These are phyloP conservation scores for Camarhynchus parvulus DNA, from an alignment of 2,113 vertebrate genomes.

Conservation along the genomic window DNA sequence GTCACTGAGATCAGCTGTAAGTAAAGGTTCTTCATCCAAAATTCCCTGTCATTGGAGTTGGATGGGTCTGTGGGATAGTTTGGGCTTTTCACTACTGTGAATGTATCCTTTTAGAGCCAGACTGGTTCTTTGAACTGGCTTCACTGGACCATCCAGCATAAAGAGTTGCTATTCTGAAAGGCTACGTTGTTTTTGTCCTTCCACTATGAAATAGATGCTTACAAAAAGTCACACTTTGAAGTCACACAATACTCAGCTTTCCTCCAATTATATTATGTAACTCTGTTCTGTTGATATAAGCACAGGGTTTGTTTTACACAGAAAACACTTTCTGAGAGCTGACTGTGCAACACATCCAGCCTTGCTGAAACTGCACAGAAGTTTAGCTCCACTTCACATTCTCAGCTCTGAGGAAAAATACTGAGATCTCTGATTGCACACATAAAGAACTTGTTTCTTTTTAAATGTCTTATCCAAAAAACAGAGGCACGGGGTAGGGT, in stretches of 20 bases:
- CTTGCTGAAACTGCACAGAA: neutral
- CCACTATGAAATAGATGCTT: neutral
- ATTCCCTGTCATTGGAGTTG: neutral
- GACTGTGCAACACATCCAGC: neutral
- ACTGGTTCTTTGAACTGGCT: neutral
- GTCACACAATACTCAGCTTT: neutral
- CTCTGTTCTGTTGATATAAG: neutral
- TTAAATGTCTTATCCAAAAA: neutral
- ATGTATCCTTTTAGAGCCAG: neutral
- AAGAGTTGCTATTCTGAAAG: neutral
- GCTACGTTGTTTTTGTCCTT: neutral
- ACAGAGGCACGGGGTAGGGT: neutral
- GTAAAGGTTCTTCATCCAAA: neutral
- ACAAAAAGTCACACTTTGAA: conserved; percentile 5
- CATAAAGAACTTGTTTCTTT: neutral
- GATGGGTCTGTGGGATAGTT: neutral
- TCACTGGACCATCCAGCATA: neutral
- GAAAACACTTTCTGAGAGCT: neutral
- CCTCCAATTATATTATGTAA: neutral
- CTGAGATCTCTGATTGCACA: neutral
- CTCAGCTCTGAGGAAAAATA: neutral
- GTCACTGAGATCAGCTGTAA: neutral
- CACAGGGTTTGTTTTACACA: neutral
- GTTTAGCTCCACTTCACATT: neutral
- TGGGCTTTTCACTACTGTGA: neutral